Evolutionary conservation across 2,113 vertebrate genomes (phyloP).

Genomic region (Alethe diademata): DNA sequence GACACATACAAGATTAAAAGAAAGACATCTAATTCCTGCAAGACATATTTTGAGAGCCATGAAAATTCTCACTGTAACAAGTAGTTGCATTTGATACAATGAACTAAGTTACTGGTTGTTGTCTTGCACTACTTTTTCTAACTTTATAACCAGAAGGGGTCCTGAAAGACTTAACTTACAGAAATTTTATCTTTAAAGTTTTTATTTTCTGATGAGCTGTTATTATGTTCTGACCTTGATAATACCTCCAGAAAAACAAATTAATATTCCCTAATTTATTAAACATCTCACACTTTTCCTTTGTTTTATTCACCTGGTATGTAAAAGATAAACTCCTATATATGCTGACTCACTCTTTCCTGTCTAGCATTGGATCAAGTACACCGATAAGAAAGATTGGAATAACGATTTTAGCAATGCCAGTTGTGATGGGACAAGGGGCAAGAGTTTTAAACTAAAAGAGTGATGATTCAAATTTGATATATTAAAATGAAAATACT

Average conservation of each 20-base stretch:
- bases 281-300: background rate
- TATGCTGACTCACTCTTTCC: background rate
- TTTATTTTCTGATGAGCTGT: background rate
- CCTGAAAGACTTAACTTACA: background rate
- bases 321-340: background rate
- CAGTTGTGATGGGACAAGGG: background rate
- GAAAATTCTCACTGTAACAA: background rate
- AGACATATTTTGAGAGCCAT: background rate
- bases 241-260: background rate
- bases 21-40: background rate
- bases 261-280: background rate
- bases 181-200: background rate
- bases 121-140: background rate
- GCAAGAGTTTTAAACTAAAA: background rate
- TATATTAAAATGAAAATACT: background rate
- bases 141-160: background rate
- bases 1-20: background rate
- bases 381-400: background rate
- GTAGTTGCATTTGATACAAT: background rate
- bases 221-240: background rate
- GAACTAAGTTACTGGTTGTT: background rate
- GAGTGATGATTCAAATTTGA: background rate
- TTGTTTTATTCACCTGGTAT: background rate
- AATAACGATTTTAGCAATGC: background rate
- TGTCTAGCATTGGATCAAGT: background rate